phyloP scores from a whole-genome alignment of 2,113 vertebrate genomes.

The Ptilonorhynchus violaceus region DNA sequence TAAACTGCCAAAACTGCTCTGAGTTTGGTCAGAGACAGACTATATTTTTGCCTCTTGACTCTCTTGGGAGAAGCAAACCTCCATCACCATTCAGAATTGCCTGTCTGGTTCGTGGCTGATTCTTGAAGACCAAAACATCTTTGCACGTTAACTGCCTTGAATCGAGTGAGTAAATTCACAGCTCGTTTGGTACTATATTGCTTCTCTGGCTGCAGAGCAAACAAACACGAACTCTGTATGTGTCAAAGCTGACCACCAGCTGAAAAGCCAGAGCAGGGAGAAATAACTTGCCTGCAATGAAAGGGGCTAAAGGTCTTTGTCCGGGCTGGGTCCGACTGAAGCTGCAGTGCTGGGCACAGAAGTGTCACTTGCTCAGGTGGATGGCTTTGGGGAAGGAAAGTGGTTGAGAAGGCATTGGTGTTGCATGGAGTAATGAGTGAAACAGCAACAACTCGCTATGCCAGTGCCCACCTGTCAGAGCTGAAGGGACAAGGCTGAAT shows the following conservation, averaged over 20 bases:
- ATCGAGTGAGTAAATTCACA: neutral
- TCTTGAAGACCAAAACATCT: neutral
- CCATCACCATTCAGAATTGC: neutral
- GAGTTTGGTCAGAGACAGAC: neutral
- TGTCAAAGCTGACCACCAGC: neutral
- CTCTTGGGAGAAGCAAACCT: neutral
- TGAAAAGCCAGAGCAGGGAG: neutral
- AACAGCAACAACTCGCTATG: neutral
- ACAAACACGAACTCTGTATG: neutral
- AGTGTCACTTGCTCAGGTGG: fast-evolving
- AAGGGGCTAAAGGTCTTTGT: neutral
- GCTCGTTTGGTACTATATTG: neutral
- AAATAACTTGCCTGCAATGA: neutral
- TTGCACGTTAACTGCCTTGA: neutral
- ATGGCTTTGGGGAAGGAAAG: neutral
- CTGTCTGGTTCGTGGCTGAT: neutral
- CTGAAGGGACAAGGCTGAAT: neutral
- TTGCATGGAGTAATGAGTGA: fast-evolving
- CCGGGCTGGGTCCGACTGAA: neutral
- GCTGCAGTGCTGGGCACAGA: neutral
- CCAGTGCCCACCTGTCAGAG: neutral
- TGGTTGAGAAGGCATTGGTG: neutral
- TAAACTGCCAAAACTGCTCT: neutral
- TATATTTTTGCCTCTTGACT: neutral
- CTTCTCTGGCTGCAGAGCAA: neutral